Evolutionary conservation across 2,797 vertebrate genomes (phyloP), one percentile per base, ranked within the genome.

Genomic region (Acrocephalus scirpaceus): DNA sequence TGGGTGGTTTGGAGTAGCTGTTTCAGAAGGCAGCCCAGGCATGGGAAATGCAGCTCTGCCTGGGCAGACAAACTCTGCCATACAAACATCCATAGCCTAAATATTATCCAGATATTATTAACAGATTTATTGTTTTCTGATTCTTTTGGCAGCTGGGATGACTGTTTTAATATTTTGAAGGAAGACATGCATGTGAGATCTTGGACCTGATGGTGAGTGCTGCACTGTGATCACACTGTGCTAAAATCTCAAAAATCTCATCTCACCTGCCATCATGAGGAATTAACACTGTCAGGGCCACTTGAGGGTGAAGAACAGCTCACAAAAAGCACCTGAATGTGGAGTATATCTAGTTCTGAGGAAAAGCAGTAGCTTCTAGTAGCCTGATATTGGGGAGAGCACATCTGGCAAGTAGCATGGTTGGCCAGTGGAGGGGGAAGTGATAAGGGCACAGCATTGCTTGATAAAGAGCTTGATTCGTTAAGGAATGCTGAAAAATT

Each of bases 361-460:
- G 42, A 89, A 54, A 30, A 75, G 47, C 8, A 65, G 20, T 20
- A 22, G 9, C 8, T 76, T 36, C 47, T n/a, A 3, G 32, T 30
- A 72, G 7, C 8, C 89, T 79, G 47, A 21, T 69, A 11, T 11
- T 73, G 51, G 42, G 34, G 29, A 74, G 5, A 79, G 7, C 60
- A 48, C 64, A 61, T 34, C 38, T 53, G 79, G 36, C 30, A 79
- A 0, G 3, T 34, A 57, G 44, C 25, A 56, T 17, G 11, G 29
- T 5, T 36, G 17, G 11, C 7, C 29, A 32, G 21, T 18, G 32
- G 7, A 71, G 32, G 5, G 29, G 6, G 3, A 73, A 36, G 23
- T 3, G 21, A 48, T 29, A 44, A 53, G 25, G 16, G 13, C 16
- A 42, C 9, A 78, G 3, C 14, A 60, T 32, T 0, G 0, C 17